phyloP scores from a whole-genome alignment of 1,140 invertebrate genomes.

The Archivesica marissinica region DNA sequence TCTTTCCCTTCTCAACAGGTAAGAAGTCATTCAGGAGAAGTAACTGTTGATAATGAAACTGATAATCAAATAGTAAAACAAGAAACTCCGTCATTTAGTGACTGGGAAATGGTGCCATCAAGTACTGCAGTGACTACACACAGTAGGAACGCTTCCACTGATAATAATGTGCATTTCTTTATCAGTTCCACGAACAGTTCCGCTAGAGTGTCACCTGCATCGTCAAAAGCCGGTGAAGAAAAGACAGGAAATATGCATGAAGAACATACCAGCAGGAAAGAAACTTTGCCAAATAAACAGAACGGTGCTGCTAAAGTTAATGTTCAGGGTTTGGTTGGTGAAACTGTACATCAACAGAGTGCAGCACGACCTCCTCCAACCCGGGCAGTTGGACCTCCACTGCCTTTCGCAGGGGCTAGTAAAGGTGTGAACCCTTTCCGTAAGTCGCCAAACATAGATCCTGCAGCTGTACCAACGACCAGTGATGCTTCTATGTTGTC shows the following conservation, averaged over 20 bases:
- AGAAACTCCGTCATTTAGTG: constrained; percentile 60
- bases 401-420: constrained; percentile 20
- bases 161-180: constrained; percentile 73
- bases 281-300: constrained; percentile 38
- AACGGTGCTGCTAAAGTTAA: background rate
- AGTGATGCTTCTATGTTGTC: constrained; percentile 14
- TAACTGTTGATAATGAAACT: background rate
- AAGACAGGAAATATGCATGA: background rate
- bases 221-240: constrained; percentile 22
- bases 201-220: constrained; percentile 39
- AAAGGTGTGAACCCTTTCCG: constrained; percentile 67
- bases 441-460: constrained; percentile 43
- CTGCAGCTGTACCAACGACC: background rate
- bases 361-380: constrained; percentile 29
- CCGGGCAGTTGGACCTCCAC: constrained; percentile 4
- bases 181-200: constrained; percentile 69
- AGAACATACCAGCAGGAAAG: background rate
- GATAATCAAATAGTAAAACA: background rate
- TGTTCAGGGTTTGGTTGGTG: background rate
- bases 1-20: background rate
- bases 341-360: background rate
- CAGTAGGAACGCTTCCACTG: constrained; percentile 71
- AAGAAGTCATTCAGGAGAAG: background rate
- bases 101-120: constrained; percentile 78
- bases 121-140: constrained; percentile 55